phyloP scores from a whole-genome alignment of 2,888 invertebrate species.

The Agelastica alni region DNA sequence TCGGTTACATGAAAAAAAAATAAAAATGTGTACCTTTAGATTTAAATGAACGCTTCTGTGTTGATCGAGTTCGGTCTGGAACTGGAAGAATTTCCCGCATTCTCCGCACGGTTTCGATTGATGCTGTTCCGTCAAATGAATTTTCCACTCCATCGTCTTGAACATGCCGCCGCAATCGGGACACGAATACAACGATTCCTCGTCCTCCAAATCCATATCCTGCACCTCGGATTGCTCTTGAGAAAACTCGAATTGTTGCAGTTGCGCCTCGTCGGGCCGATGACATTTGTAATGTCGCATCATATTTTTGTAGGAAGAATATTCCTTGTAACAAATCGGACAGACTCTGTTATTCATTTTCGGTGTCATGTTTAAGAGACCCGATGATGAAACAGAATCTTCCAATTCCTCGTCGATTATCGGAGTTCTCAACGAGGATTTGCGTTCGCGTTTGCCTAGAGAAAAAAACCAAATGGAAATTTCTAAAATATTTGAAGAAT shows the following conservation, averaged over 20 bases:
- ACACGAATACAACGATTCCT: constrained; percentile 64
- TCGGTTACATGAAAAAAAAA: no score
- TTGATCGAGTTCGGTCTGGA: constrained; percentile 65
- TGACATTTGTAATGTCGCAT: constrained; percentile 61
- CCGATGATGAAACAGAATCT: constrained; percentile 8
- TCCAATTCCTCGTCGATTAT: constrained; percentile 37
- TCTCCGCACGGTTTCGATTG: constrained; percentile 64
- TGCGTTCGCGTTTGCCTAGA: constrained; percentile 33
- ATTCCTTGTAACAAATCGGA: constrained; percentile 62
- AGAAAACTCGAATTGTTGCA: constrained; percentile 3
- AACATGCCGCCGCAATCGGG: constrained; percentile 66
- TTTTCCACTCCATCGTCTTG: constrained; percentile 62
- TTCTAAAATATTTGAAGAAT: no score
- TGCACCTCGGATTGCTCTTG: constrained; percentile 6
- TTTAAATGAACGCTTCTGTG: constrained; percentile 70
- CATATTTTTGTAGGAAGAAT: constrained; percentile 62
- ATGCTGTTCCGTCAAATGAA: constrained; percentile 62
- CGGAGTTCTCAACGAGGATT: constrained; percentile 32
- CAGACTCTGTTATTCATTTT: constrained; percentile 51
- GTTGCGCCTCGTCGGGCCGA: constrained; percentile 5
- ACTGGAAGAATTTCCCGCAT: constrained; percentile 66
- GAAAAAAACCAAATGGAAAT: no score
- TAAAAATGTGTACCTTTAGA: constrained; percentile 63
- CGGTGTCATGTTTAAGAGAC: constrained; percentile 1
- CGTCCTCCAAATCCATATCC: constrained; percentile 55